phyloP scores from a whole-genome alignment of 2,888 invertebrate species.

The Sialis lutaria region DNA sequence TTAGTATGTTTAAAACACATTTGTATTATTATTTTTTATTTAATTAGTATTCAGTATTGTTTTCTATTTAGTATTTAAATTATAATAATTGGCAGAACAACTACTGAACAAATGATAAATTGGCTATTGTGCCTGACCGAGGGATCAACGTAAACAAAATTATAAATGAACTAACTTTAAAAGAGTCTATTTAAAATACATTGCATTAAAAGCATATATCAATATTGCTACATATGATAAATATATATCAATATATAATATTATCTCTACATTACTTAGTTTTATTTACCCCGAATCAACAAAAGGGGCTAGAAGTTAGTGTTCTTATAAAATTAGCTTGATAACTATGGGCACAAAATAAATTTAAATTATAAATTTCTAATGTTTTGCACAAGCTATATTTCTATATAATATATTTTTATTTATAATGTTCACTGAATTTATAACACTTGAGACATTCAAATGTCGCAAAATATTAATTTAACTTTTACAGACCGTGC shows the following conservation, averaged over 20 bases:
- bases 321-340: conserved; percentile 24
- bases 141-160: conserved; percentile 30
- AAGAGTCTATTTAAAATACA: conserved; percentile 8
- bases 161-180: conserved; percentile 24
- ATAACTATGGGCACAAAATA: conserved; percentile 30
- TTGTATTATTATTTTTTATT: no score
- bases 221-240: conserved; percentile 16
- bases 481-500: no score
- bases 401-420: conserved; percentile 10
- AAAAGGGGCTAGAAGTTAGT: neutral
- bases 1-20: no score
- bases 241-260: conserved; percentile 23
- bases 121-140: conserved; percentile 27
- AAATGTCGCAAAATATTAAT: no score
- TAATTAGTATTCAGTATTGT: no score
- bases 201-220: conserved; percentile 7
- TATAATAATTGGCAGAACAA: conserved; percentile 22
- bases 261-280: conserved; percentile 18
- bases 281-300: neutral
- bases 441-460: no score
- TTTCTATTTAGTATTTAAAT: no score
- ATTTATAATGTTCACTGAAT: conserved; percentile 4
- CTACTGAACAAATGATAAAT: conserved; percentile 15
- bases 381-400: conserved; percentile 17
- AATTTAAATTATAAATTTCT: conserved; percentile 20